These are phyloP conservation scores for Diplodus sargus DNA, from an alignment of 2,797 vertebrate genomes.

Conservation along the genomic window DNA sequence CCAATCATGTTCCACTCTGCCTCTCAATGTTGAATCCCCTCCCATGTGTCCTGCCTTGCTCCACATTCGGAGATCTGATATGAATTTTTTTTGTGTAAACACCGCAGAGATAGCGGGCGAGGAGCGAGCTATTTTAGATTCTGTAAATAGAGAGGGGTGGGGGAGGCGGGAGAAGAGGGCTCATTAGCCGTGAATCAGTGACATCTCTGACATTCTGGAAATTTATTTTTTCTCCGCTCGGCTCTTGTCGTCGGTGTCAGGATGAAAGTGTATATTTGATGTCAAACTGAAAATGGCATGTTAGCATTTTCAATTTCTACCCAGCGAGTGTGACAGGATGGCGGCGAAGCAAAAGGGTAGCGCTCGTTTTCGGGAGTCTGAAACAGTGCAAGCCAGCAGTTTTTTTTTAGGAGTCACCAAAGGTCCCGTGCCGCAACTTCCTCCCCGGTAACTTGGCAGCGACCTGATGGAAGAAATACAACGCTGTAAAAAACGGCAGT, in stretches of 20 bases:
- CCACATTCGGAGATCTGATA: constrained; percentile 25
- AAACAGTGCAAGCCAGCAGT: not conserved
- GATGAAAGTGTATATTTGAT: constrained; percentile 32
- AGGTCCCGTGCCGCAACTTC: constrained; percentile 25
- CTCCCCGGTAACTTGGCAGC: constrained; percentile 24
- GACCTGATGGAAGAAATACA: constrained; percentile 50
- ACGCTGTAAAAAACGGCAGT: constrained; percentile 44
- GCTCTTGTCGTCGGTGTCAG: not conserved
- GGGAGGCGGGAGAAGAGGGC: constrained; percentile 13
- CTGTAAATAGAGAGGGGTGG: not conserved
- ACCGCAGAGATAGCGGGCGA: not conserved
- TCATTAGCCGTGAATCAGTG: constrained; percentile 47
- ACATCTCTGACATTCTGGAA: constrained; percentile 49
- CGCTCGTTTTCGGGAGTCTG: not conserved
- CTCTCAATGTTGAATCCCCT: constrained; percentile 13
- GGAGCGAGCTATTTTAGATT: constrained; percentile 15
- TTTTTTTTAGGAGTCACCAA: constrained; percentile 28
- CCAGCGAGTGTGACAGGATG: not conserved
- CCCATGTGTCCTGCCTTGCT: constrained; percentile 30
- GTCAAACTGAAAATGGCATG: constrained; percentile 29
- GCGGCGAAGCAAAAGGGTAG: not conserved
- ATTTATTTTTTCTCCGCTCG: constrained; percentile 16
- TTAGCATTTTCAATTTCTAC: constrained; percentile 5
- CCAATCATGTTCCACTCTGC: constrained; percentile 2
- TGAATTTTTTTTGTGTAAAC: constrained; percentile 18